Percentiles rank a stretch among this genome's conserved stretches.
These are phyloP conservation scores for Phaenicophaeus curvirostris DNA, from an alignment of 2,797 vertebrate genomes.

Conservation along the genomic window DNA sequence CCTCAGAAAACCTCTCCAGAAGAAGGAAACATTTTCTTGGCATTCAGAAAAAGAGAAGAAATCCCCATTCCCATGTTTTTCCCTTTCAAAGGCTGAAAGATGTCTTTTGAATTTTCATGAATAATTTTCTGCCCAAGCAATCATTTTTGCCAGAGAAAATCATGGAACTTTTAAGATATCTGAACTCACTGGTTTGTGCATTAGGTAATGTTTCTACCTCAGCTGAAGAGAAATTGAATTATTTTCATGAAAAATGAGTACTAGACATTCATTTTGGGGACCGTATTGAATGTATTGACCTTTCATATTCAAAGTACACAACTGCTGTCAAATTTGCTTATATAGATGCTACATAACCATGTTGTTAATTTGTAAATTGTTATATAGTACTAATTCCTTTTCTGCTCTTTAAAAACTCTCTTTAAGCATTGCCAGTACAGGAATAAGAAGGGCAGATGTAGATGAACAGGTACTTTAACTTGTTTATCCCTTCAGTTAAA, in stretches of 20 bases:
- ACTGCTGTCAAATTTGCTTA: not conserved
- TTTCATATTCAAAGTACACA: not conserved
- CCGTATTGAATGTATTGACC: not conserved
- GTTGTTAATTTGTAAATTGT: not conserved
- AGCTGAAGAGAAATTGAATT: not conserved
- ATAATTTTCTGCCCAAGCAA: not conserved
- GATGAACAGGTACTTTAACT: not conserved
- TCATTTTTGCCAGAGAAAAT: not conserved
- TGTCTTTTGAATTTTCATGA: not conserved
- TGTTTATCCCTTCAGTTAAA: not conserved
- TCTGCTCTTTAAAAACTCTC: not conserved
- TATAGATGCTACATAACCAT: not conserved
- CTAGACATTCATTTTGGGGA: not conserved
- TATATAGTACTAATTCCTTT: not conserved
- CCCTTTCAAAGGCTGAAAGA: not conserved
- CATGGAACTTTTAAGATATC: not conserved
- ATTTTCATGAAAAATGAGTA: not conserved
- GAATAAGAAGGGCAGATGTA: not conserved
- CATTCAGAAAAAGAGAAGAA: not conserved
- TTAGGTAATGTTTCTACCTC: not conserved
- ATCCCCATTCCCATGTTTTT: not conserved
- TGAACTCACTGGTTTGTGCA: not conserved
- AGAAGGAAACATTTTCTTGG: not conserved
- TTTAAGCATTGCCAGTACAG: not conserved
- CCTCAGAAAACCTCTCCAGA: not conserved